Evolutionary conservation across 1,140 invertebrate genomes (phyloP), one percentile per base, ranked within the genome.

Genomic region (Drosophila kanapiae): DNA sequence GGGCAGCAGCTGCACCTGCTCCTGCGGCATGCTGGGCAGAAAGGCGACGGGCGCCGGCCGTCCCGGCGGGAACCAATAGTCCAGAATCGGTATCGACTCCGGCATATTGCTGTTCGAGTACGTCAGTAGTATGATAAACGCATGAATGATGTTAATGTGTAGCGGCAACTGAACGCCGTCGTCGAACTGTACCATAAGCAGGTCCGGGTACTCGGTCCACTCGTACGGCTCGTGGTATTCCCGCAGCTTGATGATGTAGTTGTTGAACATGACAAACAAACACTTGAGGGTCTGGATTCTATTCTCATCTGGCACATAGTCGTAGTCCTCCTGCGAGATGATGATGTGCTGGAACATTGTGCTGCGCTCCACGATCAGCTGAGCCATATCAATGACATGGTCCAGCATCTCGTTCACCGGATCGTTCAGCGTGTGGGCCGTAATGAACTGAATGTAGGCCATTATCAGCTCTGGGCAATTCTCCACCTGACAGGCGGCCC

Each of bases 51-150:
- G 97, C 4, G 95, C 94, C 7, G 95, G 94, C 40, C 92, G 93
- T 33, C 95, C 95, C 7, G 93, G 81, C 3, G 96, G 96, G 81
- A 97, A 96, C 96, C 96, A 97, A 29, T 96, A 96, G 47, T 97
- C 95, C 35, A 98, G 93, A 14, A 98, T 93, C 11, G 92, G 92
- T 16, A 92, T 76, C 1, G 92, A 91, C 31, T 93, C 92, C 0
- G 83, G 71, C 78, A 93, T 90, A 45, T 80, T 91, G 54, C 75
- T 91, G 47, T 82, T 92, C 16, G 82, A 88, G 40, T 93, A 91
- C 2, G 97, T 98, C 1, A 99, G 93, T 1, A 99, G 93, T 80
- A 99, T 98, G n/a, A 99, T 96, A 93, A 98, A 97, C 3, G 98
- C 97, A 91, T 99, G 98, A 35, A 99, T 97, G 0, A 99, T 96